Evolutionary conservation across 2,797 vertebrate species (phyloP).

Genomic region (Odontamblyopus rebecca): DNA sequence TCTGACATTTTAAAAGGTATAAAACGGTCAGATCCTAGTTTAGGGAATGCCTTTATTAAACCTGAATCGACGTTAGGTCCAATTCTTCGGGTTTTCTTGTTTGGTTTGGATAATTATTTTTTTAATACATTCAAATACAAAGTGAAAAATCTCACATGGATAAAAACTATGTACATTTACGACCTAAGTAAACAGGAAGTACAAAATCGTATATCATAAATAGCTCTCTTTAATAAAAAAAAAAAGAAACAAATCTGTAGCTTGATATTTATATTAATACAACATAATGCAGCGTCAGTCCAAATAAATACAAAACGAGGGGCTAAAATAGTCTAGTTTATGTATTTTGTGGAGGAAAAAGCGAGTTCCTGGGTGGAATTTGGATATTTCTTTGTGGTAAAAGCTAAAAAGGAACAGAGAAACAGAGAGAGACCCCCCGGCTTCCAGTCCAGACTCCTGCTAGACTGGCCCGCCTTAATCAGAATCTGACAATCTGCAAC

Average conservation of each 20-base stretch:
- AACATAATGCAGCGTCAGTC: conserved; percentile 36
- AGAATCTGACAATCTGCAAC: conserved; percentile 96
- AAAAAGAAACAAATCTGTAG: conserved; percentile 66
- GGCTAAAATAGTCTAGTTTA: conserved; percentile 31
- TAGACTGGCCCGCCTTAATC: conserved; percentile 86
- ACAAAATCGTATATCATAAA: conserved; percentile 61
- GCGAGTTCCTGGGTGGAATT: conserved; percentile 55
- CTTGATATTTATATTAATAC: conserved; percentile 45
- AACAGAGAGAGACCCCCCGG: conserved; percentile 70
- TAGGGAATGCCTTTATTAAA: conserved; percentile 60
- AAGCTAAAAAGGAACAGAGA: conserved; percentile 42
- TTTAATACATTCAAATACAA: conserved; percentile 37
- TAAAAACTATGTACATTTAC: conserved; percentile 59
- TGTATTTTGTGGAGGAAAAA: conserved; percentile 29
- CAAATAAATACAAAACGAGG: conserved; percentile 58
- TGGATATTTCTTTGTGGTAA: background rate
- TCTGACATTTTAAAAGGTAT: too few species aligned
- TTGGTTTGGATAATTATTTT: too few species aligned
- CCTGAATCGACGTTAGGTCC: conserved; percentile 15
- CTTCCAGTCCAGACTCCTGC: conserved; percentile 89
- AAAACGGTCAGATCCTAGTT: conserved; percentile 21
- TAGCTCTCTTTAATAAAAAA: conserved; percentile 71
- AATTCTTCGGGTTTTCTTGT: conserved; percentile 2
- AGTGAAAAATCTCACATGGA: conserved; percentile 51
- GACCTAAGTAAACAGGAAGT: conserved; percentile 34